These are phyloP conservation scores for Hirundichthys speculiger DNA, from an alignment of 2,113 vertebrate species.

Conservation along the genomic window DNA sequence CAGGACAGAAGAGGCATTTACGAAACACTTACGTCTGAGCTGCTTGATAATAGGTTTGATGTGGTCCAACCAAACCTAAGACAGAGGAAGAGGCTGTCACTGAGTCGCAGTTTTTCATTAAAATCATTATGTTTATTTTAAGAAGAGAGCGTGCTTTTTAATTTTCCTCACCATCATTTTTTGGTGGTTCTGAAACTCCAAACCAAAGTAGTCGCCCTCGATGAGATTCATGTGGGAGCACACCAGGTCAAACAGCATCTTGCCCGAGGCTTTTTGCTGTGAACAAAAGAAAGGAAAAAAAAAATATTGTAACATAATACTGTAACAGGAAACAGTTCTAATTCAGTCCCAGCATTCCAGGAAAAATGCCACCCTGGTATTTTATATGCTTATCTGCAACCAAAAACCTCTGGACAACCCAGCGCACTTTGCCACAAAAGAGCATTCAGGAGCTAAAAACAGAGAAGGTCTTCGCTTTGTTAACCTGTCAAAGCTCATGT, in stretches of 20 bases:
- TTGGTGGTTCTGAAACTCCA: conserved; percentile 94
- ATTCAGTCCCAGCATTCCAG: conserved; percentile 6
- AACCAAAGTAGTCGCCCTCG: conserved; percentile 98
- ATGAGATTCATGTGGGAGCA: conserved; percentile 95
- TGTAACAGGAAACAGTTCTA: conserved; percentile 5
- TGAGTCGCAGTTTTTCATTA: neutral
- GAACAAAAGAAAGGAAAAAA: conserved; percentile 51
- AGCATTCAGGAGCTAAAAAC: conserved; percentile 28
- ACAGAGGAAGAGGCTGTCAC: neutral
- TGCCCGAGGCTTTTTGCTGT: conserved; percentile 94
- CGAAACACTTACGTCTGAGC: conserved; percentile 91
- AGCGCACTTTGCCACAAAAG: conserved; percentile 14
- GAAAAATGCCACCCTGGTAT: conserved; percentile 13
- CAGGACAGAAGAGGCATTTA: neutral
- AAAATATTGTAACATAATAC: conserved; percentile 10
- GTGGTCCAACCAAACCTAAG: conserved; percentile 96
- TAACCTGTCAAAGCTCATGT: conserved; percentile 14
- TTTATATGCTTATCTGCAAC: conserved; percentile 8
- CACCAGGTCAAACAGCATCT: conserved; percentile 91
- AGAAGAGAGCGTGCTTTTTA: neutral
- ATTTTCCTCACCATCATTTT: conserved; percentile 89
- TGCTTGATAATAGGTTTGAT: conserved; percentile 96
- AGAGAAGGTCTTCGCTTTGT: conserved; percentile 10
- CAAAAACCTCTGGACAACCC: neutral
- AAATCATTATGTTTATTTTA: neutral